Percentiles rank a stretch among this genome's conserved stretches.
These are phyloP conservation scores for Chiloscyllium punctatum DNA, from an alignment of 2,797 vertebrate genomes.

Conservation along the genomic window DNA sequence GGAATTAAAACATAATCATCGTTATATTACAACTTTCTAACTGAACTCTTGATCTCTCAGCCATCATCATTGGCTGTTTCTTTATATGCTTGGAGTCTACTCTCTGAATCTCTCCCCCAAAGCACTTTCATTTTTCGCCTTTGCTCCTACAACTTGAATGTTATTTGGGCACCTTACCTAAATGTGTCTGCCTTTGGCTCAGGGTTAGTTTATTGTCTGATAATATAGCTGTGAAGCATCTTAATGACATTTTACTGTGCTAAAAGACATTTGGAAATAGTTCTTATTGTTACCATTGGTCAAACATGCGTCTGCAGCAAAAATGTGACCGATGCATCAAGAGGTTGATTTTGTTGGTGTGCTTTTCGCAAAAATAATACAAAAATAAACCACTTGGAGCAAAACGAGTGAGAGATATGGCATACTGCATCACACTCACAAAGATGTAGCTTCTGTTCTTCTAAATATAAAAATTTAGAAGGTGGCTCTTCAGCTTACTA, in stretches of 20 bases:
- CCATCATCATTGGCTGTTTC: background rate
- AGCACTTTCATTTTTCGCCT: background rate
- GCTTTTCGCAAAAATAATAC: background rate
- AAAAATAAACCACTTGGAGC: background rate
- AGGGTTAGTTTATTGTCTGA: background rate
- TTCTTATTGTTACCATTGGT: background rate
- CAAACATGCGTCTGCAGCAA: background rate
- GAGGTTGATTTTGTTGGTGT: background rate
- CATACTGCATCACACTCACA: background rate
- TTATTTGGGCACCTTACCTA: background rate
- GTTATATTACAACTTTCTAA: too few species aligned
- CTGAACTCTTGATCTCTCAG: background rate
- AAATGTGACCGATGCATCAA: too few species aligned
- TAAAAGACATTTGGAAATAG: background rate
- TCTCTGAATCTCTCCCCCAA: too few species aligned
- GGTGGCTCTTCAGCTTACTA: background rate
- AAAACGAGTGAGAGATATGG: background rate
- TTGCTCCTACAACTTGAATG: background rate
- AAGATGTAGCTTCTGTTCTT: background rate
- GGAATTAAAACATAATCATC: too few species aligned
- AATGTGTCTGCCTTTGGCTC: background rate
- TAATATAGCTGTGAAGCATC: background rate
- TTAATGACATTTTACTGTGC: background rate
- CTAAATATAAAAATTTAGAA: background rate
- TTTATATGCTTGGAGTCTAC: background rate